Conservation (phyloP, 1,140 invertebrate genomes). For the Megalonaias nervosa region DNA sequence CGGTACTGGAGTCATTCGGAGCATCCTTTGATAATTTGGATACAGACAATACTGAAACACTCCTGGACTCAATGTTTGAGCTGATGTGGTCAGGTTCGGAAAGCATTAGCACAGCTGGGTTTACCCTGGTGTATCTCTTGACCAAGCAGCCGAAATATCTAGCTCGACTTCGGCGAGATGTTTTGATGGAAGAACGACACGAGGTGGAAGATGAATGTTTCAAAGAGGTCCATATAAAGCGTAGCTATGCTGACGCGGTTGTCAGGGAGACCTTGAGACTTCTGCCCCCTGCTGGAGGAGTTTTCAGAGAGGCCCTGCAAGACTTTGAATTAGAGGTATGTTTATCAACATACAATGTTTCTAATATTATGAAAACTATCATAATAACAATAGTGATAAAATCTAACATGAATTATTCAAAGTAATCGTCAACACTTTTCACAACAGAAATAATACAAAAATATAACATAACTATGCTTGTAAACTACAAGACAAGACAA, state of each 20-base stretch:
- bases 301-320: constrained; percentile 33
- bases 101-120: constrained; percentile 17
- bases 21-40: too few species aligned
- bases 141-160: background rate
- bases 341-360: background rate
- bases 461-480: too few species aligned
- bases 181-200: background rate
- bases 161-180: constrained; percentile 9
- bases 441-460: too few species aligned
- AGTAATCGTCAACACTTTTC: too few species aligned
- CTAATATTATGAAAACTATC: too few species aligned
- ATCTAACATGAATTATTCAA: too few species aligned
- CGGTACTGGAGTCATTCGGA: too few species aligned
- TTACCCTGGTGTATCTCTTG: constrained; percentile 9
- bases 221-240: background rate
- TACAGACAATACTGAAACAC: background rate
- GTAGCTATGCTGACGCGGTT: constrained; percentile 37
- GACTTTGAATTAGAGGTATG: constrained; percentile 47
- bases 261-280: constrained; percentile 44
- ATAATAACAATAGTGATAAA: too few species aligned
- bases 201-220: background rate
- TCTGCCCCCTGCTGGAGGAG: constrained; percentile 43
- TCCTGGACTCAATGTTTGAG: constrained; percentile 23
- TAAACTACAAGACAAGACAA: too few species aligned
- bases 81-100: constrained; percentile 16